A percentile compares a stretch with the other conserved stretches of the same genome.
phyloP scores from a whole-genome alignment of 2,888 invertebrate species.

The Caenorhabditis wallacei region DNA sequence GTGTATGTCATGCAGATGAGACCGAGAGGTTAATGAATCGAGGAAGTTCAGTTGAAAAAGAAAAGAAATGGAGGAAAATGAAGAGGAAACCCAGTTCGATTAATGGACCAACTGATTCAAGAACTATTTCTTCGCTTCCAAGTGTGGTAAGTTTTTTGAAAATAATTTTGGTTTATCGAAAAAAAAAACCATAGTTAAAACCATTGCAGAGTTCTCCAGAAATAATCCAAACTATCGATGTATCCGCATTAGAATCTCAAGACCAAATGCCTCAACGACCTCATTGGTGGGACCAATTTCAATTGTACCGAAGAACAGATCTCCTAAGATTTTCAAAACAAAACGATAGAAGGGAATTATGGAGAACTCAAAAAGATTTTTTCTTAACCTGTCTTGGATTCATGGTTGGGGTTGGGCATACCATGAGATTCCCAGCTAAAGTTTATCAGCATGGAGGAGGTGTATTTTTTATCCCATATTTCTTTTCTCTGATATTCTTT shows the following conservation, averaged over 20 bases:
- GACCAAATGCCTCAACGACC: conserved; percentile 58
- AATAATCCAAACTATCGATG: conserved; percentile 57
- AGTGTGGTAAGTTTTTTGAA: conserved; percentile 44
- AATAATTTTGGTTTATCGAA: not conserved
- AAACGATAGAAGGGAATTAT: conserved; percentile 78
- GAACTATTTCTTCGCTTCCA: conserved; percentile 43
- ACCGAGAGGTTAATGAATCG: conserved; percentile 72
- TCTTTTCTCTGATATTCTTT: conserved; percentile 78
- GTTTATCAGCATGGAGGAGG: conserved; percentile 80
- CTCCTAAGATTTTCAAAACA: conserved; percentile 60
- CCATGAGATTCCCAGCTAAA: conserved; percentile 81
- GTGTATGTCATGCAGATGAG: conserved; percentile 76
- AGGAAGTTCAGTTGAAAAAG: conserved; percentile 8
- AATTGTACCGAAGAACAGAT: conserved; percentile 65
- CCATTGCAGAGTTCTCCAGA: conserved; percentile 52
- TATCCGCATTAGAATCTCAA: conserved; percentile 28
- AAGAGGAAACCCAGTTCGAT: conserved; percentile 26
- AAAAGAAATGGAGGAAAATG: conserved; percentile 46
- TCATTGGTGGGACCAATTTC: conserved; percentile 68
- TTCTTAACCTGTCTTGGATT: conserved; percentile 81
- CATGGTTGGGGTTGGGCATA: conserved; percentile 82
- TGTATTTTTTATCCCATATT: conserved; percentile 81
- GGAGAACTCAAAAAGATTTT: conserved; percentile 81
- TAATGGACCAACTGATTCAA: conserved; percentile 2
- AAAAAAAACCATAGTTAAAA: not conserved